A percentile compares a stretch with the other conserved stretches of the same genome.
Conservation (phyloP, 2,113 vertebrate genomes). For the Neodon shergylaensis region DNA sequence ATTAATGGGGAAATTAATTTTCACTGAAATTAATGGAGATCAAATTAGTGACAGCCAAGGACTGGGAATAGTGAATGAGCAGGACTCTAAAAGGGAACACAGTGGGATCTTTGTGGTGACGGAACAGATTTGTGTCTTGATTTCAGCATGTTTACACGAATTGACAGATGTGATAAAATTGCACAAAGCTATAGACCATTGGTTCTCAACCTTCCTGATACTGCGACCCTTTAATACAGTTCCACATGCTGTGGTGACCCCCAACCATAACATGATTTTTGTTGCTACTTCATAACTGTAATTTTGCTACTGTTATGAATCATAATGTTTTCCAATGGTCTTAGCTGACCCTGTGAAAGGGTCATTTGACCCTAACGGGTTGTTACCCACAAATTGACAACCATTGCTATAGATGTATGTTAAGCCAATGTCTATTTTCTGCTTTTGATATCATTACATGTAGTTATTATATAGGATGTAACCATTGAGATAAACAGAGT, state of each 20-base stretch:
- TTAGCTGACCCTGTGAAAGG: neutral
- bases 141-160: slow-evolving; percentile 2
- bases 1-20: neutral
- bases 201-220: neutral
- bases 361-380: neutral
- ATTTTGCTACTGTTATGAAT: neutral
- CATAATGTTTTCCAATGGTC: neutral
- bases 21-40: slow-evolving; percentile 23
- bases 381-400: neutral
- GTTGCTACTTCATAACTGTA: neutral
- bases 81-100: neutral
- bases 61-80: neutral
- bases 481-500: neutral
- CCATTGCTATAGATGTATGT: neutral
- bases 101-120: slow-evolving; percentile 28
- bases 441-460: neutral
- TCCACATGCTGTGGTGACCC: neutral
- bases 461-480: slow-evolving; percentile 25
- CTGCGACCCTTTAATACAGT: neutral
- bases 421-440: neutral
- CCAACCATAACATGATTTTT: neutral
- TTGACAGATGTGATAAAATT: slow-evolving; percentile 1
- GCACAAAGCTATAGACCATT: neutral
- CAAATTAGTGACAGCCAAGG: slow-evolving; percentile 34
- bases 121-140: slow-evolving; percentile 37